phyloP scores from a whole-genome alignment of 2,113 vertebrate genomes.

The Actenoides lindsayi region DNA sequence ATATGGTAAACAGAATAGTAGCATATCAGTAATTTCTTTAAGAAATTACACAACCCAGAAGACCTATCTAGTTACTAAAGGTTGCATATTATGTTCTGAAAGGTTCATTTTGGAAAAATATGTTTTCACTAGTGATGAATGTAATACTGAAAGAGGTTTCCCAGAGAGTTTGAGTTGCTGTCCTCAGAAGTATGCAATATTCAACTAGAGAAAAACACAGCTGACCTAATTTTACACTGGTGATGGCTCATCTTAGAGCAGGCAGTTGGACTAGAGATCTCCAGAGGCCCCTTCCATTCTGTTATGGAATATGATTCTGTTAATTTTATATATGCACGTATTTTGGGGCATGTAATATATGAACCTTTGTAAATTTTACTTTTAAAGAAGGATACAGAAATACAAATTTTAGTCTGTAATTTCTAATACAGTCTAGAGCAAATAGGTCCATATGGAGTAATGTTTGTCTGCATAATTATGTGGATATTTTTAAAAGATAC shows the following conservation, averaged over 20 bases:
- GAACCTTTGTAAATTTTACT: not conserved
- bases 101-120: not conserved
- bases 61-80: not conserved
- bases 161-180: not conserved
- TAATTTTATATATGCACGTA: not conserved
- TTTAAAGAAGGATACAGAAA: not conserved
- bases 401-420: not conserved
- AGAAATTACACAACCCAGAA: not conserved
- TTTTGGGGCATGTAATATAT: not conserved
- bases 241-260: not conserved
- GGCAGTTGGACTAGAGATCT: not conserved
- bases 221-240: not conserved
- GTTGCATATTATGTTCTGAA: not conserved
- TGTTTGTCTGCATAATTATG: not conserved
- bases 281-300: not conserved
- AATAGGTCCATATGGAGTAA: not conserved
- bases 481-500: not conserved
- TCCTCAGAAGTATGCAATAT: not conserved
- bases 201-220: not conserved
- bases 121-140: not conserved
- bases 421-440: not conserved
- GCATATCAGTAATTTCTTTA: not conserved
- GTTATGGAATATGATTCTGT: not conserved
- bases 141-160: not conserved
- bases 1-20: constrained; percentile 57